Evolutionary conservation across 2,113 vertebrate species (phyloP).

Genomic region (Steatornis caripensis): DNA sequence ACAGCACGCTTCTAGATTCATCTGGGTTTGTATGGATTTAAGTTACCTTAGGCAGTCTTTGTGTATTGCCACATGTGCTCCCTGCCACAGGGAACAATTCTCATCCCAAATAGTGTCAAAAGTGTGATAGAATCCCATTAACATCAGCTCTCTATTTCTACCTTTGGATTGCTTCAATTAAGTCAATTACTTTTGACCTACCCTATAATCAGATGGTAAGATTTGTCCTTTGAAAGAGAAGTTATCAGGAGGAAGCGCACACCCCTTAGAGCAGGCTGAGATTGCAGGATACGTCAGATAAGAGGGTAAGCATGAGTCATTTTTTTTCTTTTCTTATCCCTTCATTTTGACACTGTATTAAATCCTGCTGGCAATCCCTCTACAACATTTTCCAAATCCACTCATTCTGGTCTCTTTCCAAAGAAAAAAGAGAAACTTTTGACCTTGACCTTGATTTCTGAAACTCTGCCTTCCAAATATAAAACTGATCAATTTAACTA

Average conservation of each 20-base stretch:
- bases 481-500: not conserved
- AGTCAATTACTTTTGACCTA: not conserved
- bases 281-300: conserved; percentile 2
- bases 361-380: not conserved
- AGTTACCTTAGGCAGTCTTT: not conserved
- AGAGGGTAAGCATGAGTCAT: not conserved
- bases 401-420: not conserved
- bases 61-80: not conserved
- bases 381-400: not conserved
- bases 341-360: not conserved
- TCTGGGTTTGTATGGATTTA: not conserved
- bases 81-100: not conserved
- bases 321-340: conserved; percentile 1
- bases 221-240: conserved; percentile 9
- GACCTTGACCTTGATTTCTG: not conserved
- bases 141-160: not conserved
- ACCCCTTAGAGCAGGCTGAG: not conserved
- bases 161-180: not conserved
- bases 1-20: not conserved
- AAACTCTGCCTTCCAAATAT: not conserved
- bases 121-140: not conserved
- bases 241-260: not conserved
- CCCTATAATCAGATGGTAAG: not conserved
- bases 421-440: not conserved
- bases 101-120: not conserved